These are phyloP conservation scores for Nomada hirtipes DNA, from an alignment of 2,888 invertebrate species.

Conservation along the genomic window DNA sequence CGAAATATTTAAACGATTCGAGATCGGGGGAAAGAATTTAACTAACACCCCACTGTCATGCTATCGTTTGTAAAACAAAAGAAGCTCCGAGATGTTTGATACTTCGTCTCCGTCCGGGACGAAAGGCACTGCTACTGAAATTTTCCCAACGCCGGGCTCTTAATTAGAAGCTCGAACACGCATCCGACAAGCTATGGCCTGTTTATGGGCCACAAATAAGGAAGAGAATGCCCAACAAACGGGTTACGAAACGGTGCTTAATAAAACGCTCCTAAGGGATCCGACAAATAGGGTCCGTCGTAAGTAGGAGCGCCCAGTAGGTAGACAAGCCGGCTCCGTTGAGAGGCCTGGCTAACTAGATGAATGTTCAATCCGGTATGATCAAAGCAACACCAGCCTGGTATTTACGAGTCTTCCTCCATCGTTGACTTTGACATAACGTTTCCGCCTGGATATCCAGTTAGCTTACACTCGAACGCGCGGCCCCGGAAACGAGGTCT, in stretches of 20 bases:
- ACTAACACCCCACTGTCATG: no score
- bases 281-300: constrained; percentile 57
- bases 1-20: no score
- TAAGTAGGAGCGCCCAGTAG: constrained; percentile 34
- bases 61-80: no score
- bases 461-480: not conserved
- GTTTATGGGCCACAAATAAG: constrained; percentile 36
- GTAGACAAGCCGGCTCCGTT: constrained; percentile 20
- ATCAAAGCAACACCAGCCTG: constrained; percentile 42
- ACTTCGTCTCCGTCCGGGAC: no score
- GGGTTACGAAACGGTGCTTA: constrained; percentile 34
- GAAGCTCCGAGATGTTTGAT: no score
- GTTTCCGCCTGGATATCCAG: not conserved
- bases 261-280: constrained; percentile 47
- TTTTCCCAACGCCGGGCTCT: constrained; percentile 33
- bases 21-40: no score
- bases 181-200: not conserved
- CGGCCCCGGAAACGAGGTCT: not conserved
- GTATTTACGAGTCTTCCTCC: constrained; percentile 35
- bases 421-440: constrained; percentile 30
- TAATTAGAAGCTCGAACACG: constrained; percentile 58
- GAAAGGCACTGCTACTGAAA: no score
- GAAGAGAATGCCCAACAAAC: constrained; percentile 35
- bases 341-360: constrained; percentile 56
- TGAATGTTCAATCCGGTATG: constrained; percentile 42